Base-by-base conservation (phyloP, 2,797 vertebrate genomes). In the Mormyrus hasselquistii region DNA sequence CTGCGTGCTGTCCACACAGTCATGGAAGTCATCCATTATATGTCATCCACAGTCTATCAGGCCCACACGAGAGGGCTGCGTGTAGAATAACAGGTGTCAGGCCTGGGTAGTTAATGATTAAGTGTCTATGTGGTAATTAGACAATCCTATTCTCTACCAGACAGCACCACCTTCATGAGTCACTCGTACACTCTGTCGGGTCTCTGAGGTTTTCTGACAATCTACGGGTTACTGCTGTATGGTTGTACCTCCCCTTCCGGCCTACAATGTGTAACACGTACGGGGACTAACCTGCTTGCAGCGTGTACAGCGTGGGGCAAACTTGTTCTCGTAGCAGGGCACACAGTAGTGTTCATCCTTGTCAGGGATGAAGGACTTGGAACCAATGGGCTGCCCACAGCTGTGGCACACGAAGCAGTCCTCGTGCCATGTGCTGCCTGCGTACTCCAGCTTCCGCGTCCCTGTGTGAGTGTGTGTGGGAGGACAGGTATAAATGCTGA, bases 311-410 rank as follows among this genome's bases (percentile, higher is more conserved):
- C 99, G 97, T 2, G 98, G 98, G n/a, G 98, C 98, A 0, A 99
- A 98, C 96, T 99, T 99, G 95, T 97, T 98, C 95, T 99, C 99
- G 0, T 99, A 99, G 92, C 98, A 99, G 91, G 98, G 93, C 86
- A 99, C 98, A 4, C 99, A 99, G 96, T 99, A 99, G 94, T 99
- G 97, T 88, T 98, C 97, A 19, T 97, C 97, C 92, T 99, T 97
- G 94, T 99, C 98, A 0, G 99, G 99, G 94, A 99, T 98, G 92
- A 99, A 99, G 92, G 99, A 99, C 49, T 97, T 97, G 0, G 99
- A 98, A 82, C 98, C 99, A 0, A 99, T 98, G 0, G 99, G 98
- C 95, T 99, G 97, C 92, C 98, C 96, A 92, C 98, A 99, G 94
- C 97, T 97, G 93, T 97, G 97, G 95, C 99, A 99, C 89, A 98